Conservation (phyloP, 2,113 vertebrate genomes). For the Myodes glareolus region DNA sequence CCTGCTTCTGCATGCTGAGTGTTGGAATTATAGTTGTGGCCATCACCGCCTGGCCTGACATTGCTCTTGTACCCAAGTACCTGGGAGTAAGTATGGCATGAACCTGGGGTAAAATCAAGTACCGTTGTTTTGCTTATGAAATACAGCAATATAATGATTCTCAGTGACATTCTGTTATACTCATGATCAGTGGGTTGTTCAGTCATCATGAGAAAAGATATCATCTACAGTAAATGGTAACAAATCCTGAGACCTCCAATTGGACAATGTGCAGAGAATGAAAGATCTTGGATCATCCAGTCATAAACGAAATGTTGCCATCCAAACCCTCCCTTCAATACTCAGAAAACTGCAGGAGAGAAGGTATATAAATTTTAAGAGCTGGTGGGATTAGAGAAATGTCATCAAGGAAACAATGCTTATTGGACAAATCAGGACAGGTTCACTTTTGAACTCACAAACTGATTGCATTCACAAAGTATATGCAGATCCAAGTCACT, state of each 20-base stretch:
- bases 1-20: too few species aligned
- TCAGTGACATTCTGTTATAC: background rate
- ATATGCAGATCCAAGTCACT: background rate
- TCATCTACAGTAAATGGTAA: background rate
- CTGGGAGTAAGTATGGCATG: background rate
- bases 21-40: too few species aligned
- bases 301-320: background rate
- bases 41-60: too few species aligned
- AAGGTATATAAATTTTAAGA: background rate
- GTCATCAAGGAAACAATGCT: background rate
- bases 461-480: background rate
- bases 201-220: background rate
- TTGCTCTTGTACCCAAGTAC: background rate
- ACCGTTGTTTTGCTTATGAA: background rate
- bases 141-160: background rate
- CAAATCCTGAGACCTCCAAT: background rate
- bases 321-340: background rate
- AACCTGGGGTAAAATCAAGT: background rate
- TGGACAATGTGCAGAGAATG: background rate
- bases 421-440: background rate
- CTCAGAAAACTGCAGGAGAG: background rate
- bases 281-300: background rate
- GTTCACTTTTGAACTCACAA: background rate
- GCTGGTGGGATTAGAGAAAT: background rate
- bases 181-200: background rate